Evolutionary conservation across 2,113 vertebrate species (phyloP).

Genomic region (Corvus moneduloides): DNA sequence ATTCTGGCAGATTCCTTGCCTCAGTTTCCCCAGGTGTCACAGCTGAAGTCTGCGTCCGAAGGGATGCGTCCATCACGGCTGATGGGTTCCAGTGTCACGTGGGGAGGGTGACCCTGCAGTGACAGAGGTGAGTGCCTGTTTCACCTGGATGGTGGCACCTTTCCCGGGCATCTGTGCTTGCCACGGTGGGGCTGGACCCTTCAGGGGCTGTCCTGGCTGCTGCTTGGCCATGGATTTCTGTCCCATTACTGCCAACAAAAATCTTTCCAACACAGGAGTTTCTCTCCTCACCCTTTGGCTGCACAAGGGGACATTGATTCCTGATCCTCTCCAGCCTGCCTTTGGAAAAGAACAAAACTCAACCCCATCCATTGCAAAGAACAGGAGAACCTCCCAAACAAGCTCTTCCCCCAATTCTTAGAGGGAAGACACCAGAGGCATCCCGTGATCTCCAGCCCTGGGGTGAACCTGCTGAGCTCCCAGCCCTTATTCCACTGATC

Average conservation of each 20-base stretch:
- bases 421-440: neutral
- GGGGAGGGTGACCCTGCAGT: neutral
- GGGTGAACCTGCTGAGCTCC: neutral
- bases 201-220: rapidly evolving
- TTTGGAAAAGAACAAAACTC: neutral
- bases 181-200: neutral
- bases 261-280: neutral
- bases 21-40: neutral
- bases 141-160: neutral
- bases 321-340: neutral
- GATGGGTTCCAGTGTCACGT: neutral
- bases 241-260: rapidly evolving
- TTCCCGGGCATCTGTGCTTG: rapidly evolving
- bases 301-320: neutral
- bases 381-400: neutral
- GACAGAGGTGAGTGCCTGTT: neutral
- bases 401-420: neutral
- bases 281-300: neutral
- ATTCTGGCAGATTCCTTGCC: neutral
- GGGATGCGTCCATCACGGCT: rapidly evolving
- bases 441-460: neutral
- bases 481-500: neutral
- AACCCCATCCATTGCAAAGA: neutral
- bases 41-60: rapidly evolving
- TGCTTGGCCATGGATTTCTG: rapidly evolving